Evolutionary conservation across 2,888 invertebrate species (phyloP).

Genomic region (Ichneumon xanthorius): DNA sequence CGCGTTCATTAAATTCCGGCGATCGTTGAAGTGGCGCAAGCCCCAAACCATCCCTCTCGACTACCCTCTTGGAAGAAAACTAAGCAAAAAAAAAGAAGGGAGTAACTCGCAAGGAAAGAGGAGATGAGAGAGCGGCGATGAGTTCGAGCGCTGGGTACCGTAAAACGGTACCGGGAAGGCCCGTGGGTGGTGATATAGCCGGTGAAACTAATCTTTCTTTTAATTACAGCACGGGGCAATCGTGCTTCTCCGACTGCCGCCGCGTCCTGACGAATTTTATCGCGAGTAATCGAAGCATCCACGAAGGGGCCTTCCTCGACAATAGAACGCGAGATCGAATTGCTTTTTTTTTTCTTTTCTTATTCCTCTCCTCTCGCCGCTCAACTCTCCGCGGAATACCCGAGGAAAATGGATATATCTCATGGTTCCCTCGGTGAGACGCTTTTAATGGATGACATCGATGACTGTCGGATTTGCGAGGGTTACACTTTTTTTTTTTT

Average conservation of each 20-base stretch:
- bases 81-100: constrained; percentile 25
- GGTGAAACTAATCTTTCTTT: constrained; percentile 65
- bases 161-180: constrained; percentile 42
- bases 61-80: constrained; percentile 54
- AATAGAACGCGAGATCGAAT: constrained; percentile 63
- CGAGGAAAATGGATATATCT: constrained; percentile 23
- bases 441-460: constrained; percentile 45
- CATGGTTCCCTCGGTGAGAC: not conserved
- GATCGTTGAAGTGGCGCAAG: constrained; percentile 59
- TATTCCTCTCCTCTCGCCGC: constrained; percentile 12
- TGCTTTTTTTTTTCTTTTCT: constrained; percentile 25
- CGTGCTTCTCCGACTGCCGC: constrained; percentile 38
- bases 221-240: constrained; percentile 65
- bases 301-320: constrained; percentile 52
- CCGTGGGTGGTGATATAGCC: constrained; percentile 52
- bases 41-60: constrained; percentile 48
- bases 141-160: constrained; percentile 23
- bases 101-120: constrained; percentile 8
- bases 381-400: constrained; percentile 44
- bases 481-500: constrained; percentile 12
- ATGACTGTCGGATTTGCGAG: constrained; percentile 17
- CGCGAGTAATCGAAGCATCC: constrained; percentile 62
- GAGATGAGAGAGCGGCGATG: constrained; percentile 23
- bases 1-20: constrained; percentile 69
- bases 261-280: constrained; percentile 62